Evolutionary conservation across 2,113 vertebrate genomes (phyloP), one percentile per base, ranked within the genome.

Genomic region (Nannobrachium achirus): DNA sequence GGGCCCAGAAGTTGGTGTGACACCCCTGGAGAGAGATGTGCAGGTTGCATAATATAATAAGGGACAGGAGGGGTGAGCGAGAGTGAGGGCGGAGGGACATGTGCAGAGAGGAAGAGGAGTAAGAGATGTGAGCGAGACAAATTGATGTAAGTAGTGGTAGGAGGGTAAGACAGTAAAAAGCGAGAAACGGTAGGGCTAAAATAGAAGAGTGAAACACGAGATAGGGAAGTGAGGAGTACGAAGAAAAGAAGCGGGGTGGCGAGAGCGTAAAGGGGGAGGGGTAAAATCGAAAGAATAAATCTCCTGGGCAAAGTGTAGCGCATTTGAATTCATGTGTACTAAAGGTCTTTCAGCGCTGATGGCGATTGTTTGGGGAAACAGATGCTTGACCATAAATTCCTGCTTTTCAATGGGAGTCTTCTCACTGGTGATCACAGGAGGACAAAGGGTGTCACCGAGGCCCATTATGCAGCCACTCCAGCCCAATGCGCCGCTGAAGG

Each of bases 361-460:
- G 73, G 73, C 49, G 76, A 89, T 87, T 89, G 86, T 91, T 87
- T 83, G 82, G 81, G 75, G 81, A 89, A 92, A 91, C 89, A 92
- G 89, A 92, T 91, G 92, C 88, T 89, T 85, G 87, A 88, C 91
- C 85, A 91, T 91, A 89, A 91, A 91, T 92, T 91, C 87, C 82
- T 82, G 74, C 78, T 81, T 85, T 87, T 90, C 81, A 90, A 89
- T 85, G 75, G 66, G 65, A 77, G 72, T 84, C 75, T 75, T 82
- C 84, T 88, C 80, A 81, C 72, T 53, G 57, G 84, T 81, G 63
- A 82, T 86, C 89, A 86, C 80, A 71, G 63, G 56, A 51, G 86
- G 81, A 91, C 88, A 91, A 91, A 90, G 63, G 82, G 75, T 83
- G 88, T 88, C 87, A 86, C 75, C 19, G 9, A 79, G 81, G 82